phyloP scores from a whole-genome alignment of 2,888 invertebrate genomes.

The Drosophila birchii region DNA sequence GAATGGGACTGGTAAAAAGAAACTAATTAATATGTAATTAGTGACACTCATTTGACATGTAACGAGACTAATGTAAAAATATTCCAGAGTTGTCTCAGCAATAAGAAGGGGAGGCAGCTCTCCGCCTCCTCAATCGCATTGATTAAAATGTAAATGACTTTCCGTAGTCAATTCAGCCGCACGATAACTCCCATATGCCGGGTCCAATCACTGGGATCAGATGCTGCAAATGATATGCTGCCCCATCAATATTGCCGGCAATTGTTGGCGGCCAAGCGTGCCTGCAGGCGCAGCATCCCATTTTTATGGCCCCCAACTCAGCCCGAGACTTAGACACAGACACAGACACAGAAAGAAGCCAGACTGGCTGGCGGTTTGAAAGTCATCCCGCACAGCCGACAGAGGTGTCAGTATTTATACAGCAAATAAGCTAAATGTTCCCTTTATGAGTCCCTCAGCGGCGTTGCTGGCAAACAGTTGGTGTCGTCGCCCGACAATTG shows the following conservation, averaged over 20 bases:
- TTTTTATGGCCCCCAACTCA: constrained; percentile 52
- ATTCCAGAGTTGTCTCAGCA: background rate
- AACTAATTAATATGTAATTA: constrained; percentile 64
- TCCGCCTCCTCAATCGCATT: background rate
- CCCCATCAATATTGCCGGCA: constrained; percentile 37
- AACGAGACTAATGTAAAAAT: constrained; percentile 43
- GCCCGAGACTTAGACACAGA: background rate
- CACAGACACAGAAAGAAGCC: constrained; percentile 12
- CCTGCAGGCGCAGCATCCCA: constrained; percentile 51
- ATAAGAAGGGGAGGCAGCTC: background rate
- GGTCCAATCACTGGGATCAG: constrained; percentile 29
- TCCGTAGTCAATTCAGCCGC: constrained; percentile 9
- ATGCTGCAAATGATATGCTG: constrained; percentile 28
- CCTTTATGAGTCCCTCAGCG: constrained; percentile 72
- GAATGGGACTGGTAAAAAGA: constrained; percentile 40
- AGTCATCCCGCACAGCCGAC: constrained; percentile 34
- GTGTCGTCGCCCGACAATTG: constrained; percentile 74
- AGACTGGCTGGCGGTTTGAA: constrained; percentile 35
- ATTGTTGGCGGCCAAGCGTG: constrained; percentile 37
- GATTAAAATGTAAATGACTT: constrained; percentile 32
- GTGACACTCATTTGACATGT: constrained; percentile 53
- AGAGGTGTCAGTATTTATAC: constrained; percentile 75
- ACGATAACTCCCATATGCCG: constrained; percentile 19
- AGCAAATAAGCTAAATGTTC: constrained; percentile 75
- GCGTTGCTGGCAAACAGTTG: constrained; percentile 49